Evolutionary conservation across 1,140 invertebrate genomes (phyloP).

Genomic region (Bombus sylvicola): DNA sequence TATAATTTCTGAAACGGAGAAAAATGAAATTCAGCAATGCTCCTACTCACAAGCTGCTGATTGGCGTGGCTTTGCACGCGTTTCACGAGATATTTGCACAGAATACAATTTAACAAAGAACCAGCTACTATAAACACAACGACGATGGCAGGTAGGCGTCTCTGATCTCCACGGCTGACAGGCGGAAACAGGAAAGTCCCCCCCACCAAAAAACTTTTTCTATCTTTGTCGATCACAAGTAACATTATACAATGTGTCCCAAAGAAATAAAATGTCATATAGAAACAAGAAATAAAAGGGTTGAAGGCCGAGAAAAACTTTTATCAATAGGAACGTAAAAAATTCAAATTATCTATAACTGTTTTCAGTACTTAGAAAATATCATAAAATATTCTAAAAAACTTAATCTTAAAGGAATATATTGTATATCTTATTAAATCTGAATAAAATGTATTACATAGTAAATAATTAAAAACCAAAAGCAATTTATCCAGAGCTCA

Average conservation of each 20-base stretch:
- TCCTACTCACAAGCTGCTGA: slow-evolving; percentile 24
- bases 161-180: slow-evolving; percentile 68
- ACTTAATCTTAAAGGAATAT: not conserved
- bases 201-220: slow-evolving; percentile 51
- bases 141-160: slow-evolving; percentile 61
- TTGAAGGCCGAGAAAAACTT: not conserved
- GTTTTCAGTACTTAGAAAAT: not conserved
- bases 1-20: not conserved
- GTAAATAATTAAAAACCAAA: not conserved
- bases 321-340: not conserved
- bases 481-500: not conserved
- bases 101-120: not conserved
- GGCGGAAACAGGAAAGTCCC: slow-evolving; percentile 73
- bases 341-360: not conserved
- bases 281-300: not conserved
- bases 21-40: not conserved
- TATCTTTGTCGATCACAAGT: slow-evolving; percentile 37
- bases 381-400: not conserved
- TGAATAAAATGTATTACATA: not conserved
- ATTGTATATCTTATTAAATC: not conserved
- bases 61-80: slow-evolving; percentile 38
- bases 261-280: not conserved
- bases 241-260: slow-evolving; percentile 1
- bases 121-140: slow-evolving; percentile 48
- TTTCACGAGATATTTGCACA: slow-evolving; percentile 21